Evolutionary conservation across 2,113 vertebrate species (phyloP), one percentile per base, ranked within the genome.

Genomic region (Notothenia coriiceps): DNA sequence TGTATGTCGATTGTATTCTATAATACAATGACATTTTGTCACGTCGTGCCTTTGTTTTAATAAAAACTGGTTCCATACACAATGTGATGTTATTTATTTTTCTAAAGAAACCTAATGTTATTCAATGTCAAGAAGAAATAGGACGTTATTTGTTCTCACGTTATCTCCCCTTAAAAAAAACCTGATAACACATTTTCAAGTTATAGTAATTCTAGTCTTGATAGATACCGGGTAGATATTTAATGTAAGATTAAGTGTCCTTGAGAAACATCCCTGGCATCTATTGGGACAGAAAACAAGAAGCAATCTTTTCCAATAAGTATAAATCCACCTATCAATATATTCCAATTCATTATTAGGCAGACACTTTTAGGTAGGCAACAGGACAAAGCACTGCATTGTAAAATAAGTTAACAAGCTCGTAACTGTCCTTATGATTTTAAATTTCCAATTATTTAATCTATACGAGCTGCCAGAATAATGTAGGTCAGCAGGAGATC

Each of bases 401-500:
- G 14, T 2, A 74, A 22, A n/a, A 64, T 55, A 46, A 55, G 55
- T 10, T 3, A 33, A 40, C 5, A 18, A 8, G 1, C 10, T 70
- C 2, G 33, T 54, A 10, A 5, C 25, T 49, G 54, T 22, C 29
- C 35, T 56, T 50, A 62, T 79, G 11, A 51, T 44, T 64, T 4
- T 60, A 33, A 75, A 29, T 54, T 60, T 43, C 22, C 60, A 83
- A 80, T 75, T 44, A 85, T 78, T 72, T 35, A 4, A 60, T 61
- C 29, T 59, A 40, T 44, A 75, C 79, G 63, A 85, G 74, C 79
- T 56, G 68, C 12, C 64, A 84, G 6, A 68, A 57, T 79, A 84
- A 93, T 93, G 75, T 92, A 88, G 92, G 89, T 92, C 91, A 91
- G 40, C 43, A 46, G 62, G 51, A 80, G 57, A 72, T 10, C 0